phyloP scores from a whole-genome alignment of 2,797 vertebrate genomes.

The Saxicola maurus region DNA sequence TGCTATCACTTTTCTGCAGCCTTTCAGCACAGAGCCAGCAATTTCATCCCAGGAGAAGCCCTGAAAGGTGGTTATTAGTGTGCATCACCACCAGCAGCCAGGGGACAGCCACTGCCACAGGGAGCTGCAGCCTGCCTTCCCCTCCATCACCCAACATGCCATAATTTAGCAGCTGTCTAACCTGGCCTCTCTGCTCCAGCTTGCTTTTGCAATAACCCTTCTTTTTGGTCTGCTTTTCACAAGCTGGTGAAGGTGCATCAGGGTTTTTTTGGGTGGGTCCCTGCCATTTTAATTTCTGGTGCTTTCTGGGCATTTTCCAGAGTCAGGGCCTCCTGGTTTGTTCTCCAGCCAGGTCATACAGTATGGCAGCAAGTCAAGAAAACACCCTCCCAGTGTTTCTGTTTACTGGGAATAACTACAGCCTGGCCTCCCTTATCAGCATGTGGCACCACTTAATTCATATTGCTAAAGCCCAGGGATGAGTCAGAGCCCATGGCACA shows the following conservation, averaged over 20 bases:
- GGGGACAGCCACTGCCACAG: neutral
- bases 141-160: neutral
- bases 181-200: neutral
- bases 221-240: neutral
- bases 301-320: neutral
- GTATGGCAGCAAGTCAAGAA: neutral
- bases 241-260: neutral
- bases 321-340: accelerated
- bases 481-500: neutral
- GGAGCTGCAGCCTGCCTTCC: neutral
- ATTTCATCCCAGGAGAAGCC: conserved; percentile 54
- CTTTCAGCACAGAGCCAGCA: conserved; percentile 54
- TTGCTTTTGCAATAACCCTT: neutral
- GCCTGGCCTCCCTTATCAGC: neutral
- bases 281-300: neutral
- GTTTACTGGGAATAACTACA: neutral
- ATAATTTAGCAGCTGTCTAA: neutral
- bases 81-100: neutral
- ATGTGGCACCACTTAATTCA: neutral
- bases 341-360: neutral
- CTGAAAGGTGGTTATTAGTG: conserved; percentile 45
- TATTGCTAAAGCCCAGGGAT: neutral
- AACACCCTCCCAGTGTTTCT: neutral
- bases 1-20: conserved; percentile 63
- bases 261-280: neutral